phyloP scores from a whole-genome alignment of 2,113 vertebrate species.

The Canis aureus region DNA sequence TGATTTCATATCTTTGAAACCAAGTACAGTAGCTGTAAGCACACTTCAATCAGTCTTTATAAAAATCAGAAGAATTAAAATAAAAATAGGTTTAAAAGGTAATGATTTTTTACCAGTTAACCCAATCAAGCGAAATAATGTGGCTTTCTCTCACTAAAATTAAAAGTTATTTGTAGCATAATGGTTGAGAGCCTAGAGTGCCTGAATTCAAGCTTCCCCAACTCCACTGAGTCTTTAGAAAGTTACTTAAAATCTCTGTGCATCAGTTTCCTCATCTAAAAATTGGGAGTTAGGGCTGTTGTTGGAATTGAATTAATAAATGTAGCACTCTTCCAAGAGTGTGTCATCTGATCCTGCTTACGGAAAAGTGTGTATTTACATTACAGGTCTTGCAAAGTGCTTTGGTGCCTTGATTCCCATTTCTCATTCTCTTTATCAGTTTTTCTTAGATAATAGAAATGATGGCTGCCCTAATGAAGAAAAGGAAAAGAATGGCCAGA shows the following conservation, averaged over 20 bases:
- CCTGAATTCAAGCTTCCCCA: background rate
- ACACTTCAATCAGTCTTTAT: background rate
- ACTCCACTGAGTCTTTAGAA: background rate
- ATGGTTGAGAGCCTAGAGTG: background rate
- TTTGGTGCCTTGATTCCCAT: background rate
- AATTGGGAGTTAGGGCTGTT: background rate
- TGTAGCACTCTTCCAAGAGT: background rate
- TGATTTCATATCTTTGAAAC: constrained; percentile 40
- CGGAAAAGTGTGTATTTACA: background rate
- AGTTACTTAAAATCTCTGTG: background rate
- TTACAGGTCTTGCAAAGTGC: background rate
- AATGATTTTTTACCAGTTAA: background rate
- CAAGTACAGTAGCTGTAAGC: background rate
- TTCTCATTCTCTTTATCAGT: background rate
- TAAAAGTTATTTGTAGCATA: background rate
- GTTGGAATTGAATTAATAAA: background rate
- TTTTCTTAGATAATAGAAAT: background rate
- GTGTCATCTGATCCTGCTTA: background rate
- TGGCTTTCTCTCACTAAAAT: background rate
- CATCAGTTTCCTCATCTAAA: background rate
- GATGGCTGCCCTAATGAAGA: background rate
- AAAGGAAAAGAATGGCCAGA: background rate
- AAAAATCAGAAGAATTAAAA: constrained; percentile 45
- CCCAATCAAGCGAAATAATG: background rate
- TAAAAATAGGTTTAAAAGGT: background rate